These are phyloP conservation scores for Nasalis larvatus DNA, from an alignment of 2,113 vertebrate species.

Conservation along the genomic window DNA sequence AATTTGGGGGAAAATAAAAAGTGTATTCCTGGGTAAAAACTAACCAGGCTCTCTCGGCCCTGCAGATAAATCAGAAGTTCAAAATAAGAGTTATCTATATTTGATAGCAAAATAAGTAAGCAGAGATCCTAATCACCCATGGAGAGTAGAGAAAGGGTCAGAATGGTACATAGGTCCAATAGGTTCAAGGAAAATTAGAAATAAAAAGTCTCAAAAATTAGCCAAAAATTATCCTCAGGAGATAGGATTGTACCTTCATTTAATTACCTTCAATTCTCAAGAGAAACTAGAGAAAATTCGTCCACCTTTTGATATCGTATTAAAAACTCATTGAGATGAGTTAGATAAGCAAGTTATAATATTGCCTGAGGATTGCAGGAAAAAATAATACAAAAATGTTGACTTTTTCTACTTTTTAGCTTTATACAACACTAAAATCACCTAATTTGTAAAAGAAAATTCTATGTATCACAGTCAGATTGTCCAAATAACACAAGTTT, in stretches of 20 bases:
- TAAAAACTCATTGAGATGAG: slow-evolving; percentile 27
- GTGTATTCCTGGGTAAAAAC: neutral
- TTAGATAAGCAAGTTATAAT: neutral
- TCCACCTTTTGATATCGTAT: neutral
- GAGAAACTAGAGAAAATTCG: slow-evolving; percentile 21
- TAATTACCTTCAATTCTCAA: slow-evolving; percentile 34
- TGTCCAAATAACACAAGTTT: neutral
- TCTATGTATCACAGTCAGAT: neutral
- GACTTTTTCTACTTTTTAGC: neutral
- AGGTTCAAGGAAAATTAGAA: slow-evolving; percentile 3
- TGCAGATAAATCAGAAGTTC: neutral
- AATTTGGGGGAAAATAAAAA: neutral
- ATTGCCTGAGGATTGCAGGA: neutral
- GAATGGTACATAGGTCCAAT: neutral
- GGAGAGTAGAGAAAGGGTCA: neutral
- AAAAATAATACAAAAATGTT: neutral
- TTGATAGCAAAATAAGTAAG: neutral
- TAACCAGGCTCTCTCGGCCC: neutral
- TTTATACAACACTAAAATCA: neutral
- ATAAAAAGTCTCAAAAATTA: slow-evolving; percentile 8
- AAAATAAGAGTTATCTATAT: neutral
- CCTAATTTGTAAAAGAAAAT: neutral
- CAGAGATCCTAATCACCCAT: neutral
- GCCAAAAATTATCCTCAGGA: neutral
- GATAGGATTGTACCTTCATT: neutral